A percentile compares a stretch with the other conserved stretches of the same genome.
These are phyloP conservation scores for Acrocephalus scirpaceus DNA, from an alignment of 2,797 vertebrate species.

Conservation along the genomic window DNA sequence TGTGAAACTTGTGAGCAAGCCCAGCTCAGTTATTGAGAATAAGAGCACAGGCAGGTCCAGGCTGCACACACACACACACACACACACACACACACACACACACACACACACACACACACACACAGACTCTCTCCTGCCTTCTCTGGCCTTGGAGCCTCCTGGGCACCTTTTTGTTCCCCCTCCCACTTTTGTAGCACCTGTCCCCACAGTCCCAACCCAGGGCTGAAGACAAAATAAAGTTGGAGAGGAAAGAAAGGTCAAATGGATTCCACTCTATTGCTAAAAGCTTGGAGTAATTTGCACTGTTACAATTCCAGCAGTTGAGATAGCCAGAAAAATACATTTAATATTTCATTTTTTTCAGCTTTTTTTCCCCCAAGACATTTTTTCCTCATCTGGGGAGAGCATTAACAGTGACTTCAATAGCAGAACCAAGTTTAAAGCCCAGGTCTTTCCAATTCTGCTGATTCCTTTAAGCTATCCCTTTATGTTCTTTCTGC, in stretches of 20 bases:
- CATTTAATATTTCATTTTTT: slow-evolving; percentile 29
- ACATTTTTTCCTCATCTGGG: background rate
- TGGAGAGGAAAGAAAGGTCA: background rate
- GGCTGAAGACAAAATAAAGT: background rate
- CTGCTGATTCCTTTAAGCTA: slow-evolving; percentile 34
- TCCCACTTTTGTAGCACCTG: background rate
- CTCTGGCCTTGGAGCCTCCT: background rate
- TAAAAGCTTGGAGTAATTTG: slow-evolving; percentile 19
- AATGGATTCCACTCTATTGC: background rate
- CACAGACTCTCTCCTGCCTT: background rate
- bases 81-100: rapidly evolving
- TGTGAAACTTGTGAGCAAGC: background rate
- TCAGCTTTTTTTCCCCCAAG: background rate
- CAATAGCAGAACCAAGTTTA: slow-evolving; percentile 33
- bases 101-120: rapidly evolving
- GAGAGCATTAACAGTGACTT: slow-evolving; percentile 30
- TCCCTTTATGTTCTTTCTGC: slow-evolving; percentile 53
- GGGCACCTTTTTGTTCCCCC: background rate
- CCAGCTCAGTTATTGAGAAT: background rate
- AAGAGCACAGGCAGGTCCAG: background rate
- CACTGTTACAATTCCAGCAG: background rate
- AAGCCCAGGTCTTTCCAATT: slow-evolving; percentile 37
- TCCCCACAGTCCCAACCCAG: background rate
- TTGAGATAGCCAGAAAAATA: background rate
- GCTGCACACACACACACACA: background rate